Percentiles rank a stretch among this genome's conserved stretches.
Evolutionary conservation across 1,140 invertebrate species (phyloP).

Genomic region (Apocrypta bakeri): DNA sequence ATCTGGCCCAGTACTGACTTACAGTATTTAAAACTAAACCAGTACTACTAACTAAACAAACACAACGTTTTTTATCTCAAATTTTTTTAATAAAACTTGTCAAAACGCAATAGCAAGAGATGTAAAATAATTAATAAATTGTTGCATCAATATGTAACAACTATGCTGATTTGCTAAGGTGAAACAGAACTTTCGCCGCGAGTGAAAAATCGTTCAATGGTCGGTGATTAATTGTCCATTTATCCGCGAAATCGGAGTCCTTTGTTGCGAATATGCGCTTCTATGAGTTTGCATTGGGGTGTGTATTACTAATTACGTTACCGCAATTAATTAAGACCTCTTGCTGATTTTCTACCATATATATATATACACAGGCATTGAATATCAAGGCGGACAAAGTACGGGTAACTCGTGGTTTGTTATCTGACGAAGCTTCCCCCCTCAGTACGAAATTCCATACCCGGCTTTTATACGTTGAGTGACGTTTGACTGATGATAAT

Average conservation of each 20-base stretch:
- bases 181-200: no score
- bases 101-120: no score
- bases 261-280: conserved; percentile 23
- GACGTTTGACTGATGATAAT: conserved; percentile 3
- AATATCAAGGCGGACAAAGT: background rate
- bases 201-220: no score
- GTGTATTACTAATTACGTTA: conserved; percentile 44
- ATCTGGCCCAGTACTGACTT: no score
- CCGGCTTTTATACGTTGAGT: background rate
- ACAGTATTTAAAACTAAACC: no score
- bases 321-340: conserved; percentile 49
- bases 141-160: no score
- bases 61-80: no score
- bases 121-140: no score
- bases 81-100: no score
- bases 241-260: conserved; percentile 29
- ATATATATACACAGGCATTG: background rate
- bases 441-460: background rate
- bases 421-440: background rate
- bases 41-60: no score
- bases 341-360: background rate
- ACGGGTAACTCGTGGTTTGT: conserved; percentile 22
- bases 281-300: background rate
- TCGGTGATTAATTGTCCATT: conserved; percentile 32
- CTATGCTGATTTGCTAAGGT: no score